Evolutionary conservation across 2,888 invertebrate genomes (phyloP), one percentile per base, ranked within the genome.

Genomic region (Taenaris catops): DNA sequence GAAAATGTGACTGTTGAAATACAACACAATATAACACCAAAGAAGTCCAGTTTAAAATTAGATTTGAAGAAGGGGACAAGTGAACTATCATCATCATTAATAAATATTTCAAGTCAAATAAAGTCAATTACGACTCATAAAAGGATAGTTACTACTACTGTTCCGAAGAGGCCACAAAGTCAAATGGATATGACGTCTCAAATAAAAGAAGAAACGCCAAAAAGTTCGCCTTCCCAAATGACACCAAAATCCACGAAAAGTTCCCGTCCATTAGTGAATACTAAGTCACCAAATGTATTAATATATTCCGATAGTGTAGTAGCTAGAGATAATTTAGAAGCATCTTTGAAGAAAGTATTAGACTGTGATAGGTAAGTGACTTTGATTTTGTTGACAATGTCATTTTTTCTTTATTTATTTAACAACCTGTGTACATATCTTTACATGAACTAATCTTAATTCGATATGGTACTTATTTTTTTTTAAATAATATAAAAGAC

Each of bases 291-390:
- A 1, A 95, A 94, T 78, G 90, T 95, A 55, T 83, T 95, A 41
- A 93, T 95, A 49, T 95, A 93, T 69, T 93, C 94, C 1, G 95
- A 95, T 67, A 94, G 93, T 68, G 68, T 89, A 37, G 90, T 90
- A 11, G 91, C 93, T 25, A 90, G 91, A 51, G 93, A 94, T 51
- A 93, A 92, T 65, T 91, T 94, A 33, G 92, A 92, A 58, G 80
- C 87, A 11, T 92, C 93, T 10, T 81, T 95, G 26, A 88, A 89
- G 40, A 88, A 90, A 49, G 91, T 93, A 35, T 75, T 95, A 41
- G 92, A 93, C 65, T 89, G 88, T 56, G 91, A 94, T 60, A 92
- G 91, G 93, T 93, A 80, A 70, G 75, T 48, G 7, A 24, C n/a
- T n/a, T n/a, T n/a, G n/a, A n/a, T n/a, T n/a, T n/a, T n/a, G n/a